Percentiles rank a stretch among this genome's conserved stretches.
phyloP scores from a whole-genome alignment of 2,888 invertebrate genomes.

The Drosophila infuscata region DNA sequence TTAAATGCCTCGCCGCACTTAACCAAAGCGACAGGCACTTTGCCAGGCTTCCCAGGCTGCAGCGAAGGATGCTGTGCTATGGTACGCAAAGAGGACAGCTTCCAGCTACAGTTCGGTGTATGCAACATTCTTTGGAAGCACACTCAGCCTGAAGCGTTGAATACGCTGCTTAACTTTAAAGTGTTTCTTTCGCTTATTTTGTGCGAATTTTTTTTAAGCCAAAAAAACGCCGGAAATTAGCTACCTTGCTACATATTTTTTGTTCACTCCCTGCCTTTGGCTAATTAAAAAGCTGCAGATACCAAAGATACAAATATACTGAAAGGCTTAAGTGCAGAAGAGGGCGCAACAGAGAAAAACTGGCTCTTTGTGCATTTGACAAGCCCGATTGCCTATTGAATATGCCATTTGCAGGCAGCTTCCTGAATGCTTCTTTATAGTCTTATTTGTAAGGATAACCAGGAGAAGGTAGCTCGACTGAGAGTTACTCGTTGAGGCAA shows the following conservation, averaged over 20 bases:
- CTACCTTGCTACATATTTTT: conserved; percentile 42
- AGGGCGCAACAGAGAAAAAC: not conserved
- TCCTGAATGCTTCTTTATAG: conserved; percentile 23
- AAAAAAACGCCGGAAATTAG: conserved; percentile 64
- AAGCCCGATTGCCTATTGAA: conserved; percentile 58
- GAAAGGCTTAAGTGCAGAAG: conserved; percentile 10
- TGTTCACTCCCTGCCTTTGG: not conserved
- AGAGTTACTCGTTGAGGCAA: no score
- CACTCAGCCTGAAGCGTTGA: conserved; percentile 38
- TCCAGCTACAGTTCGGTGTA: conserved; percentile 1
- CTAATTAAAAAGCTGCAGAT: conserved; percentile 65
- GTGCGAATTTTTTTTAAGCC: conserved; percentile 21
- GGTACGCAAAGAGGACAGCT: conserved; percentile 7
- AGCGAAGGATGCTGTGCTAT: conserved; percentile 42
- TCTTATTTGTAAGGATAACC: not conserved
- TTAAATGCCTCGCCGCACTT: conserved; percentile 66
- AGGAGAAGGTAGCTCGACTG: not conserved
- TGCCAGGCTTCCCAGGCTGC: conserved; percentile 32
- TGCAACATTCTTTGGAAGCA: conserved; percentile 39
- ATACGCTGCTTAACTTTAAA: conserved; percentile 28
- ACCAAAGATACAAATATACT: not conserved
- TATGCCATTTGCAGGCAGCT: conserved; percentile 56
- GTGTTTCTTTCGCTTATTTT: conserved; percentile 24
- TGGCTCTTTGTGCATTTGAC: conserved; percentile 63
- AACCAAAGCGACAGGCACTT: conserved; percentile 50